Percentiles rank a stretch among this genome's conserved stretches.
phyloP scores from a whole-genome alignment of 1,140 invertebrate genomes.

The Ptiloglossa arizonensis region DNA sequence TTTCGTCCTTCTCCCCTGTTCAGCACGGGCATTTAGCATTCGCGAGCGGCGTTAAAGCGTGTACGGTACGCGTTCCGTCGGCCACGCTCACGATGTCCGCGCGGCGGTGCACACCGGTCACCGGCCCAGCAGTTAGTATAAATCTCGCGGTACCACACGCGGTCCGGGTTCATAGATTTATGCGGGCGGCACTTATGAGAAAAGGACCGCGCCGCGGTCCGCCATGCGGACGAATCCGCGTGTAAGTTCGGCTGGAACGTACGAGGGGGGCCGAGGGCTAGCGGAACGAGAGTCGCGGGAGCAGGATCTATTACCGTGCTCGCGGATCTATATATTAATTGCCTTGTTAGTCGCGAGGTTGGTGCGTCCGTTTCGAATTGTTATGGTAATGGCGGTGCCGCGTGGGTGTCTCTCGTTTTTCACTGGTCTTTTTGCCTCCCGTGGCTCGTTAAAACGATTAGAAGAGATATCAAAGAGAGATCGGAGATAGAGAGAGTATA shows the following conservation, averaged over 20 bases:
- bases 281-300: not conserved
- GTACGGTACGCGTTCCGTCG: conserved; percentile 12
- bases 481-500: not conserved
- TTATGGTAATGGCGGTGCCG: conserved; percentile 19
- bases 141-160: conserved; percentile 38
- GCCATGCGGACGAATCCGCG: too few species aligned
- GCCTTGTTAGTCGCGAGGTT: conserved; percentile 44
- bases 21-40: conserved; percentile 60
- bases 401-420: not conserved
- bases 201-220: too few species aligned
- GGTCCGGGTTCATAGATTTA: conserved; percentile 57
- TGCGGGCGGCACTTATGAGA: conserved; percentile 54
- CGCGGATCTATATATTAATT: conserved; percentile 57
- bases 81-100: conserved; percentile 21
- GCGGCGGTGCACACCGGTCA: not conserved
- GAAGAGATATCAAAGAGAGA: not conserved
- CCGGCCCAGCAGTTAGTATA: conserved; percentile 49
- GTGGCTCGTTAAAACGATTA: conserved; percentile 1
- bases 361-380: conserved; percentile 6
- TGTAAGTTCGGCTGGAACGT: too few species aligned
- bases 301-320: conserved; percentile 23
- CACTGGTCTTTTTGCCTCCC: not conserved
- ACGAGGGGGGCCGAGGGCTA: too few species aligned
- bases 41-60: conserved; percentile 55
- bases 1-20: conserved; percentile 24